A percentile compares a stretch with the other conserved stretches of the same genome.
These are phyloP conservation scores for Prunella himalayana DNA, from an alignment of 2,113 vertebrate genomes.

Conservation along the genomic window DNA sequence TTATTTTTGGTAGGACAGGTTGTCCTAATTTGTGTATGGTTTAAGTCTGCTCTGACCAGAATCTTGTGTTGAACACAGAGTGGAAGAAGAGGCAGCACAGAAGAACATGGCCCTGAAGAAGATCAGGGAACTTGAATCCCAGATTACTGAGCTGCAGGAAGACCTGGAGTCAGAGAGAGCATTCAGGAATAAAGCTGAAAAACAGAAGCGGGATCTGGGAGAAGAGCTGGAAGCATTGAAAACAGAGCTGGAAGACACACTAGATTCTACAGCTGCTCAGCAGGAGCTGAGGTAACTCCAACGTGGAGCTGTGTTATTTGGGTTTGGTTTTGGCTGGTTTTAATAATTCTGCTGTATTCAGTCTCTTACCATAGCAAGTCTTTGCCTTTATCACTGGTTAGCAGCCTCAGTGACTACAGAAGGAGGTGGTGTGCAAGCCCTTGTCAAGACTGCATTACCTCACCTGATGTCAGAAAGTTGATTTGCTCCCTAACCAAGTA, in stretches of 20 bases:
- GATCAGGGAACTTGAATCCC: slow-evolving; percentile 93
- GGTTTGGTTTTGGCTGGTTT: background rate
- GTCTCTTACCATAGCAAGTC: background rate
- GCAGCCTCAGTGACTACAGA: background rate
- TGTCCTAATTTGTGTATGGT: background rate
- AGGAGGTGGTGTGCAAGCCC: background rate
- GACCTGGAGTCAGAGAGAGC: slow-evolving; percentile 91
- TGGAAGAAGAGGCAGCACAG: slow-evolving; percentile 92
- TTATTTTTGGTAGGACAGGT: background rate
- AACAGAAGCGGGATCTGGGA: slow-evolving; percentile 92
- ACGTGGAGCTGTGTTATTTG: background rate
- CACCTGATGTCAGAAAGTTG: background rate
- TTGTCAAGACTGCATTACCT: background rate
- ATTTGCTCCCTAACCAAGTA: background rate
- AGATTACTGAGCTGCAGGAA: slow-evolving; percentile 93
- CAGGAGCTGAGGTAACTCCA: slow-evolving; percentile 92
- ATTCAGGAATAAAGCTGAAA: slow-evolving; percentile 90
- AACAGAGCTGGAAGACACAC: slow-evolving; percentile 93
- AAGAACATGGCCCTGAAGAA: slow-evolving; percentile 96
- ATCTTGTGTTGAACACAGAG: slow-evolving; percentile 71
- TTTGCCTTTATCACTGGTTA: background rate
- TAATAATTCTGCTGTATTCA: background rate
- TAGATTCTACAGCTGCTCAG: slow-evolving; percentile 93
- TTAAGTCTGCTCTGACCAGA: background rate
- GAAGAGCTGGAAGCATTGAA: slow-evolving; percentile 97